Evolutionary conservation across 1,140 invertebrate genomes (phyloP).

Genomic region (Lycorma delicatula): DNA sequence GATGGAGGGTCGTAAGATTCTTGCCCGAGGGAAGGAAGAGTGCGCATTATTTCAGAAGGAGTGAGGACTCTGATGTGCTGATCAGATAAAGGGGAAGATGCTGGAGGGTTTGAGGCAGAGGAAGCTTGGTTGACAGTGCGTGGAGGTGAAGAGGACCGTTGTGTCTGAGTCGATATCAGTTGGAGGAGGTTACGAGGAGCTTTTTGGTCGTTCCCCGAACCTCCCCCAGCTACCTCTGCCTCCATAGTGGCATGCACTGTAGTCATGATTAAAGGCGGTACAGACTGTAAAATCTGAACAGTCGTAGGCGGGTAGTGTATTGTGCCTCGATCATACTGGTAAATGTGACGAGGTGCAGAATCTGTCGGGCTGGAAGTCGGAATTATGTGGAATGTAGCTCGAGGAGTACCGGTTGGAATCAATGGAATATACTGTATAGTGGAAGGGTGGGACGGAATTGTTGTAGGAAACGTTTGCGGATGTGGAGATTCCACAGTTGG

Average conservation of each 20-base stretch:
- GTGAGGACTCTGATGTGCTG: constrained; percentile 76
- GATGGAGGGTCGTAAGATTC: constrained; percentile 55
- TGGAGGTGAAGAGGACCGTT: constrained; percentile 13
- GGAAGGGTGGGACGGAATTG: constrained; percentile 30
- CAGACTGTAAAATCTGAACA: constrained; percentile 28
- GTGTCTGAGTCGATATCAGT: constrained; percentile 14
- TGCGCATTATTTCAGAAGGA: constrained; percentile 78
- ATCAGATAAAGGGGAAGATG: constrained; percentile 41
- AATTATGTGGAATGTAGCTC: constrained; percentile 23
- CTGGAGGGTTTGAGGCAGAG: constrained; percentile 19
- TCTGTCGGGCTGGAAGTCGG: constrained; percentile 20
- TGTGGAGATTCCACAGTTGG: constrained; percentile 33
- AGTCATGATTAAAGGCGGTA: constrained; percentile 28
- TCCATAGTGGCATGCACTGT: constrained; percentile 19
- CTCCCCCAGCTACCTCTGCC: background rate
- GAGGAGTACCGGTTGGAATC: constrained; percentile 11
- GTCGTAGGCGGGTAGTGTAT: constrained; percentile 30
- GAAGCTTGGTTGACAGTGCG: constrained; percentile 11
- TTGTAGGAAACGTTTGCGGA: constrained; percentile 30
- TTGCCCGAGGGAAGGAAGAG: constrained; percentile 67
- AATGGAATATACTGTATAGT: constrained; percentile 30
- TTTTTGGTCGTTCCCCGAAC: constrained; percentile 7
- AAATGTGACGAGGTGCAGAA: constrained; percentile 27
- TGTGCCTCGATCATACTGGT: constrained; percentile 22
- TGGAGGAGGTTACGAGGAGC: constrained; percentile 14